Percentiles rank a stretch among this genome's conserved stretches.
Evolutionary conservation across 1,140 invertebrate species (phyloP).

Genomic region (Dendroctonus ponderosae): DNA sequence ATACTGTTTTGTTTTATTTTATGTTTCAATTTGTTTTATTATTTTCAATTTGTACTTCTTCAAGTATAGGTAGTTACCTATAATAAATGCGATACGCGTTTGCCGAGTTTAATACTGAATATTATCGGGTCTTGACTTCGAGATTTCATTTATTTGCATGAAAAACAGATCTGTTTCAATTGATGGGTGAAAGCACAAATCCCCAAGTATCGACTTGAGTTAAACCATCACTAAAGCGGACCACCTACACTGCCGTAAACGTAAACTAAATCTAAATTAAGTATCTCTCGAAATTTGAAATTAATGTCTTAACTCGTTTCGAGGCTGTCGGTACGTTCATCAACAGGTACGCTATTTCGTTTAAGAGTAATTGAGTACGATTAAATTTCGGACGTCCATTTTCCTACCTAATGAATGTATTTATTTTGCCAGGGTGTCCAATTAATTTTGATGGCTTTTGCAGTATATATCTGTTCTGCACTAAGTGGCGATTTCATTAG

Average conservation of each 20-base stretch:
- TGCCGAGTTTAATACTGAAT: too few species aligned
- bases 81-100: too few species aligned
- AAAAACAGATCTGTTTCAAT: too few species aligned
- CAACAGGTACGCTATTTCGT: constrained; percentile 25
- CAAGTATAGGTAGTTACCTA: too few species aligned
- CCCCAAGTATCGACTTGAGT: too few species aligned
- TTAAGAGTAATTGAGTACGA: constrained; percentile 24
- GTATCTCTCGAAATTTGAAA: constrained; percentile 30
- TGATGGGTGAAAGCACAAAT: too few species aligned
- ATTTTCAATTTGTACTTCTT: too few species aligned
- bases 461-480: constrained; percentile 13
- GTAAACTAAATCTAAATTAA: constrained; percentile 27
- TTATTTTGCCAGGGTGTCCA: constrained; percentile 27
- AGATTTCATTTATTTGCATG: too few species aligned
- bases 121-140: too few species aligned
- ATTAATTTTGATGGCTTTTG: constrained; percentile 26
- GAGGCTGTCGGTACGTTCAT: constrained; percentile 26
- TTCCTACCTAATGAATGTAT: constrained; percentile 28
- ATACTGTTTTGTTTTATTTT: too few species aligned
- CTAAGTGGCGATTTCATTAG: constrained; percentile 27
- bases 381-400: constrained; percentile 27
- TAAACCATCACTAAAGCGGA: constrained; percentile 17
- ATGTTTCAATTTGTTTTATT: too few species aligned
- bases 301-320: constrained; percentile 31
- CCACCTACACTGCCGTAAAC: constrained; percentile 21